Conservation (phyloP, 2,888 invertebrate species). For the Eilema sororculum region DNA sequence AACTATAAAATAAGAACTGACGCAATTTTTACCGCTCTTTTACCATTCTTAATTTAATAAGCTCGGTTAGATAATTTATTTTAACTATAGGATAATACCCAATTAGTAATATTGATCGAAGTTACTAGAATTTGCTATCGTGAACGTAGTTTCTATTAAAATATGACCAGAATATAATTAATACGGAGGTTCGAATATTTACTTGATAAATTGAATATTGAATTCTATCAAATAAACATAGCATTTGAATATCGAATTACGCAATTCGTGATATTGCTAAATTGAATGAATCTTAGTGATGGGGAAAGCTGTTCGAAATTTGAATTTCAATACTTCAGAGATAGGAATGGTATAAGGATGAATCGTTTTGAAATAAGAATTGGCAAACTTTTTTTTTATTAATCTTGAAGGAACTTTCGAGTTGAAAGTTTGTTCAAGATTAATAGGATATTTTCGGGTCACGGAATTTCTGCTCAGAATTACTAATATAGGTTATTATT, state of each 20-base stretch:
- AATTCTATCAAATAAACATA: slow-evolving; percentile 24
- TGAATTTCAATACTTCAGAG: slow-evolving; percentile 3
- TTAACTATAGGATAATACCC: no score
- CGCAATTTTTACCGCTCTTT: no score
- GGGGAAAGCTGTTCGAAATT: slow-evolving; percentile 7
- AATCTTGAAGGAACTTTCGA: neutral
- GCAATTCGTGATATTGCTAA: neutral
- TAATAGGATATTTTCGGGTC: neutral
- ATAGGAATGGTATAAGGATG: neutral
- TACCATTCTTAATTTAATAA: no score
- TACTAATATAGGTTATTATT: no score
- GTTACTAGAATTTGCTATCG: neutral
- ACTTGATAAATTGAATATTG: slow-evolving; percentile 38
- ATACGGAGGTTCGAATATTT: slow-evolving; percentile 26
- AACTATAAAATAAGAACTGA: no score
- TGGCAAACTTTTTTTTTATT: slow-evolving; percentile 2
- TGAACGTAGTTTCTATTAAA: neutral
- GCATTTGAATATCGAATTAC: slow-evolving; percentile 30
- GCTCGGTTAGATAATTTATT: no score
- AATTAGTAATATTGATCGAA: slow-evolving; percentile 14
- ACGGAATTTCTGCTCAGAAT: neutral
- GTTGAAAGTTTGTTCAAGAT: neutral
- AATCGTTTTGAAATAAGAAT: neutral
- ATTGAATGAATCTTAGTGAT: slow-evolving; percentile 9
- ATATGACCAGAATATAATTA: slow-evolving; percentile 28